Percentiles rank a stretch among this genome's conserved stretches.
Evolutionary conservation across 2,113 vertebrate species (phyloP).

Genomic region (Calidris pygmaea): DNA sequence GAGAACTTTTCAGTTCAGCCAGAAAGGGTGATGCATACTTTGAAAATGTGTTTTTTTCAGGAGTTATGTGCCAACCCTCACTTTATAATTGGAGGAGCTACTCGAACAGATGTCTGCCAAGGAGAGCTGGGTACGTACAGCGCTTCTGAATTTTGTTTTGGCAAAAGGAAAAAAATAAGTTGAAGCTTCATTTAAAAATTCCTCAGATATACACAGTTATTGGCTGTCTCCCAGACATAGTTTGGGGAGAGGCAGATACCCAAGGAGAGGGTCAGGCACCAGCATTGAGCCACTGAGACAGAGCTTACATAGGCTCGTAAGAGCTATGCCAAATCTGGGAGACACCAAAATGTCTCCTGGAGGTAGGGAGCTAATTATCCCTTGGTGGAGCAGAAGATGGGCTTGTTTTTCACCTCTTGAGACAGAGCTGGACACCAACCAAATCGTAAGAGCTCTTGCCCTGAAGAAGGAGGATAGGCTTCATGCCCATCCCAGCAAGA

Average conservation of each 20-base stretch:
- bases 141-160: not conserved
- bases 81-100: conserved; percentile 89
- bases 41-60: conserved; percentile 65
- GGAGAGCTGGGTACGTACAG: conserved; percentile 81
- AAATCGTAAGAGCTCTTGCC: not conserved
- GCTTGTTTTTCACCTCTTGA: not conserved
- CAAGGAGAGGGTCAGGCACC: not conserved
- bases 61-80: conserved; percentile 82
- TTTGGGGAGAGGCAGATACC: not conserved
- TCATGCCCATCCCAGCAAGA: not conserved
- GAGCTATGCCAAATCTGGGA: not conserved
- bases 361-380: not conserved
- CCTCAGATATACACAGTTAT: not conserved
- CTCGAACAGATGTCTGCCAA: conserved; percentile 87
- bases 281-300: not conserved
- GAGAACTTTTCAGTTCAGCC: not conserved
- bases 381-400: not conserved
- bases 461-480: not conserved
- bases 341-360: not conserved
- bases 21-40: not conserved
- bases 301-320: not conserved
- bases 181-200: not conserved
- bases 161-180: not conserved
- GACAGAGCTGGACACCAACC: not conserved
- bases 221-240: not conserved